Conservation (phyloP, 2,888 invertebrate species). For the Apodemia mormo region DNA sequence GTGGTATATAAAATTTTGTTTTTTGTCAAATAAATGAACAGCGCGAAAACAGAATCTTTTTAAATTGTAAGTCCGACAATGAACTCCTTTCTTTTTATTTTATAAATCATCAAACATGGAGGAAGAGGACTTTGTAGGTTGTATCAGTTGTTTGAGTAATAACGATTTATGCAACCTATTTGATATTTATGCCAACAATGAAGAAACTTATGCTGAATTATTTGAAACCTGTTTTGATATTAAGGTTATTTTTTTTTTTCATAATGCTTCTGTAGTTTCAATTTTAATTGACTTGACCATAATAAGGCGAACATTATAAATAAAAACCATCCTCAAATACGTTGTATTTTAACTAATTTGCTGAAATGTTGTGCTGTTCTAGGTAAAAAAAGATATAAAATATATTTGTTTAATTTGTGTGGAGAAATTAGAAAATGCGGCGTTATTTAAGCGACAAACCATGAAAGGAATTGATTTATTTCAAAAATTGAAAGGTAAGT, state of each 20-base stretch:
- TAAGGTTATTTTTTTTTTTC: slow-evolving; percentile 52
- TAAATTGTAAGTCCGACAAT: slow-evolving; percentile 21
- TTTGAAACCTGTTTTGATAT: slow-evolving; percentile 73
- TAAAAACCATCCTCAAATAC: neutral
- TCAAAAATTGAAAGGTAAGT: slow-evolving; percentile 57
- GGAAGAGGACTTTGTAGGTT: slow-evolving; percentile 72
- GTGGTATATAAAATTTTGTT: neutral
- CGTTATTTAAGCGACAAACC: slow-evolving; percentile 58
- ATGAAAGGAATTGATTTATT: slow-evolving; percentile 55
- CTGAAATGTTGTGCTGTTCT: slow-evolving; percentile 28
- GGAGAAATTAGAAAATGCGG: slow-evolving; percentile 56
- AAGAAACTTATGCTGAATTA: slow-evolving; percentile 70
- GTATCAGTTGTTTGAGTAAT: slow-evolving; percentile 74
- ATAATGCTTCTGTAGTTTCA: neutral
- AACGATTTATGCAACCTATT: slow-evolving; percentile 76
- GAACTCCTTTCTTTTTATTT: slow-evolving; percentile 26
- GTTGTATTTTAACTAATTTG: neutral
- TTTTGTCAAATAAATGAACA: slow-evolving; percentile 25
- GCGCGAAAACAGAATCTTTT: slow-evolving; percentile 29
- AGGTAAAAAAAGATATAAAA: slow-evolving; percentile 62
- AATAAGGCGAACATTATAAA: neutral
- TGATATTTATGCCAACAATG: slow-evolving; percentile 66
- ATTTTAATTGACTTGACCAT: neutral
- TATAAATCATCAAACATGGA: slow-evolving; percentile 43
- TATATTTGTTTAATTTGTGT: slow-evolving; percentile 63